Evolutionary conservation across 2,888 invertebrate species (phyloP).

Genomic region (Pandemis cinnamomeana): DNA sequence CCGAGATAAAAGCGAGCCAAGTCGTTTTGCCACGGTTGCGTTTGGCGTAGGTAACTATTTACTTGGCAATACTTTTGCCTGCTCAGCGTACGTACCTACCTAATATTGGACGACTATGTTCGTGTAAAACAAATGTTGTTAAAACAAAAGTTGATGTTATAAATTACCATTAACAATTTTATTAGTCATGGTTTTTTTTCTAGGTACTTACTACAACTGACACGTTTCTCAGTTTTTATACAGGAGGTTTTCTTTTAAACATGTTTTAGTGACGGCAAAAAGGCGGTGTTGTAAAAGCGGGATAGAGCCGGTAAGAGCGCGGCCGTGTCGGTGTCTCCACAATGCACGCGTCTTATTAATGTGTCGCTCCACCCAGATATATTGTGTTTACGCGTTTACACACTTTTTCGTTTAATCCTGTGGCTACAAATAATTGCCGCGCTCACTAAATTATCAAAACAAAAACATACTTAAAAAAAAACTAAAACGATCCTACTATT

Average conservation of each 20-base stretch:
- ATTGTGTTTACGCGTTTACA: conserved; percentile 57
- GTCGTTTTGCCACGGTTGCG: conserved; percentile 35
- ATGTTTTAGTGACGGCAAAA: conserved; percentile 10
- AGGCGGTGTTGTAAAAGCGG: conserved; percentile 17
- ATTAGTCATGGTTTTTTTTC: background rate
- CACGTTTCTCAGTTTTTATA: background rate
- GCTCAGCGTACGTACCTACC: conserved; percentile 4
- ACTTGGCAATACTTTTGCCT: conserved; percentile 16
- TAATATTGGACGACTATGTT: background rate
- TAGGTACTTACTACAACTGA: background rate
- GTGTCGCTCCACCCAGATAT: conserved; percentile 68
- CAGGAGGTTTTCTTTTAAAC: background rate
- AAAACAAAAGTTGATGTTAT: background rate
- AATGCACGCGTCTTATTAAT: conserved; percentile 79
- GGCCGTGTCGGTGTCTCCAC: conserved; percentile 74
- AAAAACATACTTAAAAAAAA: conserved; percentile 44
- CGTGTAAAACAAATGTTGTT: background rate
- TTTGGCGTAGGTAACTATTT: conserved; percentile 30
- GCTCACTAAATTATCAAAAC: conserved; percentile 43
- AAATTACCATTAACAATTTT: too few species aligned
- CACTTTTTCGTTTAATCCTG: conserved; percentile 48
- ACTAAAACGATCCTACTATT: conserved; percentile 24
- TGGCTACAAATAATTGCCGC: conserved; percentile 48
- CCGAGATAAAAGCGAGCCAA: conserved; percentile 75
- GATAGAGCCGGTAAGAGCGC: conserved; percentile 63